Evolutionary conservation across 2,888 invertebrate genomes (phyloP).

Genomic region (Augochlorella aurata): DNA sequence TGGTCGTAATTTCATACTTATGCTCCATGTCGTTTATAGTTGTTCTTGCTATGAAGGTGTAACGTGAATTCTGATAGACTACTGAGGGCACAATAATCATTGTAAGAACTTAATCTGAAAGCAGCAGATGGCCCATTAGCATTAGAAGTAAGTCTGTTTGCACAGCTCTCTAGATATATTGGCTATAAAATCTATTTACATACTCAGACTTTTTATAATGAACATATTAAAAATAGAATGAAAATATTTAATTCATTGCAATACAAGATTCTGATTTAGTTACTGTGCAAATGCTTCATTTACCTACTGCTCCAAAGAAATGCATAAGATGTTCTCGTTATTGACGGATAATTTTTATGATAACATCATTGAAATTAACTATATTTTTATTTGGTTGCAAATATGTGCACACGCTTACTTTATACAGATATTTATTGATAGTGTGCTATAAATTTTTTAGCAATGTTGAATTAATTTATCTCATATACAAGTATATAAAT

Average conservation of each 20-base stretch:
- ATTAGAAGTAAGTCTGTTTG: constrained; percentile 48
- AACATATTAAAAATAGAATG: neutral
- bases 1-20: neutral
- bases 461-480: constrained; percentile 15
- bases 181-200: neutral
- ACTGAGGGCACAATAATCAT: constrained; percentile 34
- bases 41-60: neutral
- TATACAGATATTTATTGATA: constrained; percentile 22
- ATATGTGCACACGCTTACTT: constrained; percentile 20
- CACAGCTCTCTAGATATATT: constrained; percentile 40
- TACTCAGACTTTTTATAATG: neutral
- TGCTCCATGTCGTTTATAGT: constrained; percentile 27
- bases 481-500: constrained; percentile 39
- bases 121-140: constrained; percentile 64
- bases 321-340: neutral
- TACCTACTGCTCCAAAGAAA: neutral
- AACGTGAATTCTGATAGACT: constrained; percentile 23
- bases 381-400: constrained; percentile 39
- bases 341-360: constrained; percentile 15
- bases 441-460: constrained; percentile 24
- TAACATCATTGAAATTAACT: constrained; percentile 7
- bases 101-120: constrained; percentile 28
- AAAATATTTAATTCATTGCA: neutral
- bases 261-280: neutral
- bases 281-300: neutral